These are phyloP conservation scores for Lynx canadensis DNA, from an alignment of 2,113 vertebrate species.

Conservation along the genomic window DNA sequence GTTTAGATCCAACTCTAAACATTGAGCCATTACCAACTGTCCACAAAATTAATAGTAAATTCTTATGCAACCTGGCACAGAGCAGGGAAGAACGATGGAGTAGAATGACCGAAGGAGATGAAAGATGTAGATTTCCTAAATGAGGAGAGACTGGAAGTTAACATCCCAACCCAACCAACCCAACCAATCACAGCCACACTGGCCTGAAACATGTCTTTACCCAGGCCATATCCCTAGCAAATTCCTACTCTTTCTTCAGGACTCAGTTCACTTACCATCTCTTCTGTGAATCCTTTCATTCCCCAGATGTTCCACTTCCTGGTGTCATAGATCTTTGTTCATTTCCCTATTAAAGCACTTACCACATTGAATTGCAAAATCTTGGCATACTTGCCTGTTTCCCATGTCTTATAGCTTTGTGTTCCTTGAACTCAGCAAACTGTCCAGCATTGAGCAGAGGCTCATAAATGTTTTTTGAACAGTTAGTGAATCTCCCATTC, in stretches of 20 bases:
- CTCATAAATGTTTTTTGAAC: neutral
- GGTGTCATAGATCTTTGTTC: neutral
- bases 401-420: neutral
- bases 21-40: neutral
- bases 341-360: neutral
- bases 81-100: neutral
- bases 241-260: neutral
- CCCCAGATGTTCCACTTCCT: neutral
- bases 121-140: neutral
- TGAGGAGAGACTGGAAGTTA: neutral
- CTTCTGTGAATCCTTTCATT: slow-evolving; percentile 17
- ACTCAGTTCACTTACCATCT: neutral
- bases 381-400: neutral
- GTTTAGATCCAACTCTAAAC: neutral
- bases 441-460: neutral
- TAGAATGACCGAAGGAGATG: neutral
- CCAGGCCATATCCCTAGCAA: neutral
- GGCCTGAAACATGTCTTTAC: neutral
- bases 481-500: neutral
- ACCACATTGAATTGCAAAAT: neutral
- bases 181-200: neutral
- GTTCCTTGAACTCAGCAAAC: neutral
- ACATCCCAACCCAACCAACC: neutral
- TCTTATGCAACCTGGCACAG: neutral
- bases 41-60: slow-evolving; percentile 1